These are phyloP conservation scores for Mandrillus leucophaeus DNA, from an alignment of 2,113 vertebrate species.

Conservation along the genomic window DNA sequence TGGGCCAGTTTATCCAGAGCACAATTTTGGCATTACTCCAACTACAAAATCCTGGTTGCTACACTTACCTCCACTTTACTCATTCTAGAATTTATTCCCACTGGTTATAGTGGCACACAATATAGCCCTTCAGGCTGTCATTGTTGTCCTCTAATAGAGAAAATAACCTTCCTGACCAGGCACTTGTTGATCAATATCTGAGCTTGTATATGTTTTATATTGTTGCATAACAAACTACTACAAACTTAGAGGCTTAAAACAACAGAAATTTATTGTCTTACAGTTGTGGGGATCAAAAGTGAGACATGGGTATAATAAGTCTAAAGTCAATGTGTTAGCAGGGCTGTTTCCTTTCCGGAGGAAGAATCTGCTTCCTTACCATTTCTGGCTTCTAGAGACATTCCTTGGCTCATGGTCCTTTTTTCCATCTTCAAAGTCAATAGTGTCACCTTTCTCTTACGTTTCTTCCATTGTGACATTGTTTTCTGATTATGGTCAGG, in stretches of 20 bases:
- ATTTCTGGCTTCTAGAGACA: background rate
- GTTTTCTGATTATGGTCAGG: background rate
- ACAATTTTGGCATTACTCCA: background rate
- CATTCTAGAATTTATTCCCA: constrained; percentile 12
- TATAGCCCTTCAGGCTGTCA: background rate
- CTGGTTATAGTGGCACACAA: background rate
- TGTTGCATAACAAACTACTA: background rate
- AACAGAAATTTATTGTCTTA: background rate
- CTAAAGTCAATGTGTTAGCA: background rate
- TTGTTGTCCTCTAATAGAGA: background rate
- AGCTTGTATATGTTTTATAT: background rate
- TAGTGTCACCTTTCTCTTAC: background rate
- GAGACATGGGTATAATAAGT: background rate
- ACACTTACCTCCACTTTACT: background rate
- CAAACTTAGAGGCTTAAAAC: background rate
- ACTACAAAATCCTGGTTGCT: background rate
- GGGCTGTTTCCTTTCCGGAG: background rate
- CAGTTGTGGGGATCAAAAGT: background rate
- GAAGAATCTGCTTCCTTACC: background rate
- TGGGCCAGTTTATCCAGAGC: background rate
- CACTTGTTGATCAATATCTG: background rate
- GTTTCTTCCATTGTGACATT: background rate
- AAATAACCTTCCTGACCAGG: background rate
- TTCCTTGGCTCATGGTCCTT: background rate
- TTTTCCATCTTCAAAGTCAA: background rate